Percentiles rank a stretch among this genome's conserved stretches.
Evolutionary conservation across 2,113 vertebrate species (phyloP).

Genomic region (Prunella himalayana): DNA sequence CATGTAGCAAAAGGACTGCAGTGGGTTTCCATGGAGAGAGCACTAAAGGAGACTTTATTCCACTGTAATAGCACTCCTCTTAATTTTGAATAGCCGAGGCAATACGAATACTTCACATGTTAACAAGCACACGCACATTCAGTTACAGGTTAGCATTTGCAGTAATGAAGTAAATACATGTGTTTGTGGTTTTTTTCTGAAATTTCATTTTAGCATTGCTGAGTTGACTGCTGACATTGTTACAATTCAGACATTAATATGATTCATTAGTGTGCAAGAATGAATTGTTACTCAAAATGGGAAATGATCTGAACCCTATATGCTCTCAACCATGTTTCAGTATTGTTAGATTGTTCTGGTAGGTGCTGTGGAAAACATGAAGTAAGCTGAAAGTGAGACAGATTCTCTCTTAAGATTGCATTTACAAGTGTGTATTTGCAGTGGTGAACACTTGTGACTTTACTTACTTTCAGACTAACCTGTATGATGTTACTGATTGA

Average conservation of each 20-base stretch:
- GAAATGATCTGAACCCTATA: background rate
- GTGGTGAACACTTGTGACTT: background rate
- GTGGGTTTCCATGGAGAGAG: conserved; percentile 39
- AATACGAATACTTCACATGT: fast-evolving
- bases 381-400: background rate
- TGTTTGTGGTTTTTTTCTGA: background rate
- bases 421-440: background rate
- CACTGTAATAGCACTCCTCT: background rate
- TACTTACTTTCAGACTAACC: background rate
- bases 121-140: background rate
- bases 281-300: background rate
- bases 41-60: background rate
- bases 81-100: background rate
- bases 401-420: background rate
- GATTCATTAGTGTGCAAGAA: background rate
- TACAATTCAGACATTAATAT: background rate
- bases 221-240: background rate
- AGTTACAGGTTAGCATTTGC: background rate
- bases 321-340: background rate
- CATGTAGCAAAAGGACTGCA: background rate
- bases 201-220: background rate
- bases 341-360: background rate
- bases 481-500: background rate
- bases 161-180: background rate
- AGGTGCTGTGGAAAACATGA: background rate